phyloP scores from a whole-genome alignment of 2,888 invertebrate species.

The Camptogramma bilineatum region DNA sequence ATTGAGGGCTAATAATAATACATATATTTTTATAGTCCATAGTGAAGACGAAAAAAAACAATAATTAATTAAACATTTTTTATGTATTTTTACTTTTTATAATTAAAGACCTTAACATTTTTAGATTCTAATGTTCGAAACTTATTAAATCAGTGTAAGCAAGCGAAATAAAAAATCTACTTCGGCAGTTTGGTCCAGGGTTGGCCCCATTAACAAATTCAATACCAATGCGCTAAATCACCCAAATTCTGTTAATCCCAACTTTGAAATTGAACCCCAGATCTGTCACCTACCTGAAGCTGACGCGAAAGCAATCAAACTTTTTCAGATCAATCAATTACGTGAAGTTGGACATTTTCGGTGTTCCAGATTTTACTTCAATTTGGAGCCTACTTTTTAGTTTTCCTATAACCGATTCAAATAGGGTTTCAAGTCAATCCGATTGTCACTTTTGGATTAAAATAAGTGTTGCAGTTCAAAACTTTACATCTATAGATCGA shows the following conservation, averaged over 20 bases:
- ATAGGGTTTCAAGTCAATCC: background rate
- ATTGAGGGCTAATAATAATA: too few species aligned
- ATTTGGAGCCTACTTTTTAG: background rate
- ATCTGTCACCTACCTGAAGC: constrained; percentile 19
- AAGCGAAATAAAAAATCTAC: background rate
- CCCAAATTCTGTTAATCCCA: constrained; percentile 23
- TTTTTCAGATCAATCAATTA: constrained; percentile 27
- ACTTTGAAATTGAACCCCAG: constrained; percentile 25
- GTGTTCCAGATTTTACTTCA: background rate
- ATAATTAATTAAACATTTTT: too few species aligned
- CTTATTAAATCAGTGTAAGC: background rate
- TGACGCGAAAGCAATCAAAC: constrained; percentile 16
- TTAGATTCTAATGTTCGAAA: background rate
- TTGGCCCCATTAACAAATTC: constrained; percentile 17
- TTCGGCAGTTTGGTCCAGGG: background rate
- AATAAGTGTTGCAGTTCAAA: background rate
- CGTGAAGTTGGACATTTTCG: background rate
- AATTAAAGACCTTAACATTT: too few species aligned
- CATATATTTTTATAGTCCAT: too few species aligned
- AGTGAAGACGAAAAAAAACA: too few species aligned
- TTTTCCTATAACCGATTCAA: background rate
- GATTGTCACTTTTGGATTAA: background rate
- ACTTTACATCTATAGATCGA: too few species aligned
- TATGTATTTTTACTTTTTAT: too few species aligned
- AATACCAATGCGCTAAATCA: constrained; percentile 22